phyloP scores from a whole-genome alignment of 2,888 invertebrate species.

The Theretra japonica region DNA sequence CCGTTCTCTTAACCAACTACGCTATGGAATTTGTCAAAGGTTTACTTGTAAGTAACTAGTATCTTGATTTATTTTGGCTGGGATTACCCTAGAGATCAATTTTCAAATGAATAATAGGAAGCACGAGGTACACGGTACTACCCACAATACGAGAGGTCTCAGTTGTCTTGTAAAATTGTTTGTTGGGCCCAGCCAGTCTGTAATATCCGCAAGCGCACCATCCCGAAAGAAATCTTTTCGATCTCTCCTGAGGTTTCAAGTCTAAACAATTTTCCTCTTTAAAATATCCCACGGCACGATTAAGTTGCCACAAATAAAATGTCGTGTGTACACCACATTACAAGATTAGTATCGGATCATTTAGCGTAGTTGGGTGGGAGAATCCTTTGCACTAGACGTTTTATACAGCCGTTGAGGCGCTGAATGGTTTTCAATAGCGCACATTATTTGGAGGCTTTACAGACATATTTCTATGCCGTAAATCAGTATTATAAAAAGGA shows the following conservation, averaged over 20 bases:
- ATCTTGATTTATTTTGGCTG: too few relatives aligned
- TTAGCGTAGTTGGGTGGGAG: neutral
- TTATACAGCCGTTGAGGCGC: neutral
- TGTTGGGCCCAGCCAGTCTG: too few relatives aligned
- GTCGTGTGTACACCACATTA: neutral
- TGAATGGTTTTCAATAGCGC: neutral
- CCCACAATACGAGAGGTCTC: too few relatives aligned
- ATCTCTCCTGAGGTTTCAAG: neutral
- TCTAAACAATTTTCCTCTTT: neutral
- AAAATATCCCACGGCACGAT: neutral
- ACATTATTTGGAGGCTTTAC: neutral
- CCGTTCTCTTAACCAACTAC: too few relatives aligned
- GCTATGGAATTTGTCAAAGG: too few relatives aligned
- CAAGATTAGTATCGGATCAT: conserved; percentile 3
- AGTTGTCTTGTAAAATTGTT: too few relatives aligned
- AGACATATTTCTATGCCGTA: neutral
- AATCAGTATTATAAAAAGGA: neutral
- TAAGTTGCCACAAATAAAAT: neutral
- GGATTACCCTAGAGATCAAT: too few relatives aligned
- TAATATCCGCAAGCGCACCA: too few relatives aligned
- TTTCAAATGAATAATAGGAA: too few relatives aligned
- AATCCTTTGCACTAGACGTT: neutral
- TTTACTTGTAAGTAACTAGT: too few relatives aligned
- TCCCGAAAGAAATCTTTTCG: too few relatives aligned
- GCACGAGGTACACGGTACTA: too few relatives aligned